These are phyloP conservation scores for Calosoma granatense DNA, from an alignment of 1,140 invertebrate species.

Conservation along the genomic window DNA sequence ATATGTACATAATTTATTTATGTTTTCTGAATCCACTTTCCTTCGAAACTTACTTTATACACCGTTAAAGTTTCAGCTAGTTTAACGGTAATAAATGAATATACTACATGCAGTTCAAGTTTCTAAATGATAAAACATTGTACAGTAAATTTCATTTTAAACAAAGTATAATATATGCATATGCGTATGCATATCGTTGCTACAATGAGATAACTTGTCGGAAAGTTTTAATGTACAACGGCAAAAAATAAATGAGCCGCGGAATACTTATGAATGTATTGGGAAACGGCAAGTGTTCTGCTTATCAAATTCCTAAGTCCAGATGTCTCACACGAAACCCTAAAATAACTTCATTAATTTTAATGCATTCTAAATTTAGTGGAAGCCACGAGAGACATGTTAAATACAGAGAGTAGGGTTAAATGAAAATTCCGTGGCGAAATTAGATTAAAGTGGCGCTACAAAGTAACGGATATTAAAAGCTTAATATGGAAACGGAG, in stretches of 20 bases:
- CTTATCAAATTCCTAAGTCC: constrained; percentile 6
- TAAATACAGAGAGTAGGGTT: not conserved
- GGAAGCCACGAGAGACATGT: constrained; percentile 1
- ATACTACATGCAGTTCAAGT: not conserved
- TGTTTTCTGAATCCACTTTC: no score
- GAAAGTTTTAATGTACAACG: no score
- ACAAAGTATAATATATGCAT: no score
- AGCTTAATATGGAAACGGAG: constrained; percentile 7
- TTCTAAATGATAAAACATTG: not conserved
- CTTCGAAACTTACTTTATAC: no score
- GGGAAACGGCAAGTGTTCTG: not conserved
- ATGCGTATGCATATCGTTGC: no score
- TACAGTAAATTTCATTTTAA: not conserved
- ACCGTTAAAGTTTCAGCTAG: not conserved
- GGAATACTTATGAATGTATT: no score
- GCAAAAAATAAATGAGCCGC: no score
- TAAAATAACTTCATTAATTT: constrained; percentile 9
- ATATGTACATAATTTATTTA: no score
- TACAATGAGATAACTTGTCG: no score
- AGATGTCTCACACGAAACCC: constrained; percentile 1
- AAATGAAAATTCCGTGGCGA: constrained; percentile 6
- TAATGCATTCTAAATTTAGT: constrained; percentile 9
- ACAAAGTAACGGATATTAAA: constrained; percentile 8
- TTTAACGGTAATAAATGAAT: not conserved
- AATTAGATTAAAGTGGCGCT: constrained; percentile 9